Evolutionary conservation across 2,797 vertebrate genomes (phyloP).

Genomic region (Myiotriccus ornatus): DNA sequence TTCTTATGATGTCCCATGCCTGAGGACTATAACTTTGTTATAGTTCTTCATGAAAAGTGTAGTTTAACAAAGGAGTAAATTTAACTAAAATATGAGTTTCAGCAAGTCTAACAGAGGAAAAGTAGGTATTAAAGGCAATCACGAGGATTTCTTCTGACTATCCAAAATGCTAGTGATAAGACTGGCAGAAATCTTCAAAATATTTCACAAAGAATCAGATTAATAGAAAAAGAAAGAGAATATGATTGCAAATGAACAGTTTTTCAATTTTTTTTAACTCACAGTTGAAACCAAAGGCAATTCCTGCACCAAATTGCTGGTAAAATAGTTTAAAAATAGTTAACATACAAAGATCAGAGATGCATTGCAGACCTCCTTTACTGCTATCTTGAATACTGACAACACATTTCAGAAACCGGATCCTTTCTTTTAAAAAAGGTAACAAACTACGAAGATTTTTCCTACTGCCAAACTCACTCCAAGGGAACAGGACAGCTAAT

Average conservation of each 20-base stretch:
- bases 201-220: background rate
- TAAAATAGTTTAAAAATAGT: background rate
- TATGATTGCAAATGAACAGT: background rate
- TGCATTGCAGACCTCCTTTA: background rate
- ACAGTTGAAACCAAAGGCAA: background rate
- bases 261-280: background rate
- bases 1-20: background rate
- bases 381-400: background rate
- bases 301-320: background rate
- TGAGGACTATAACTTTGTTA: background rate
- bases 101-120: background rate
- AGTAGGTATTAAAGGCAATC: background rate
- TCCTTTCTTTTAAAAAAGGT: background rate
- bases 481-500: background rate
- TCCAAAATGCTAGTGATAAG: background rate
- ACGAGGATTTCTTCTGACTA: background rate
- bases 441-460: background rate
- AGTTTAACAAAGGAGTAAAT: background rate
- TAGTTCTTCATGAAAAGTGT: background rate
- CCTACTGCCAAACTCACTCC: background rate
- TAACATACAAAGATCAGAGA: background rate
- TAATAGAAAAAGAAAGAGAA: background rate
- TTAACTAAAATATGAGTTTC: background rate
- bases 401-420: background rate
- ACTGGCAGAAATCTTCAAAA: background rate